Conservation (phyloP, 2,797 vertebrate genomes). For the Pygocentrus nattereri region DNA sequence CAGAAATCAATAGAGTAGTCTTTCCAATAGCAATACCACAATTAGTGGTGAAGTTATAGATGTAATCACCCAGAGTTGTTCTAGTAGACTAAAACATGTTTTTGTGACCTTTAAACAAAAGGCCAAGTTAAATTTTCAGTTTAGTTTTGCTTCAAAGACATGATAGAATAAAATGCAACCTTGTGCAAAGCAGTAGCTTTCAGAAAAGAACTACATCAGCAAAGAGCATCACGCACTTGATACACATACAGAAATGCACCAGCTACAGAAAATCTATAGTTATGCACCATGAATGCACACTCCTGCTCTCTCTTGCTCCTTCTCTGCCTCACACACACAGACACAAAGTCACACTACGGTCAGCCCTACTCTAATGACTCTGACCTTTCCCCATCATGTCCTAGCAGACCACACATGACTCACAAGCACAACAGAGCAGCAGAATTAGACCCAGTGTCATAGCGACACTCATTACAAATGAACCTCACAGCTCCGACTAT, state of each 20-base stretch:
- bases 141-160: neutral
- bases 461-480: slow-evolving; percentile 32
- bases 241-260: neutral
- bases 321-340: slow-evolving; percentile 3
- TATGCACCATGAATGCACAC: neutral
- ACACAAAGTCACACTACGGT: slow-evolving; percentile 18
- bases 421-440: slow-evolving; percentile 30
- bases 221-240: neutral
- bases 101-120: slow-evolving; percentile 18
- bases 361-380: slow-evolving; percentile 41
- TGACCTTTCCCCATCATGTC: slow-evolving; percentile 51
- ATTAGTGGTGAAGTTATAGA: neutral
- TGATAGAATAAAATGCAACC: neutral
- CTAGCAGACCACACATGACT: slow-evolving; percentile 44
- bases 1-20: neutral
- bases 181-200: neutral
- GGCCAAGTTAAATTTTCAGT: neutral
- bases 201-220: neutral
- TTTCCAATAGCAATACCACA: neutral
- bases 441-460: slow-evolving; percentile 26
- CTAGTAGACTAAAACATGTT: neutral
- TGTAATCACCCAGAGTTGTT: neutral
- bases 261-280: slow-evolving; percentile 14
- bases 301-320: neutral
- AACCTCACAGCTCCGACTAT: slow-evolving; percentile 17